Evolutionary conservation across 1,140 invertebrate species (phyloP).

Genomic region (Drosophila ficusphila): DNA sequence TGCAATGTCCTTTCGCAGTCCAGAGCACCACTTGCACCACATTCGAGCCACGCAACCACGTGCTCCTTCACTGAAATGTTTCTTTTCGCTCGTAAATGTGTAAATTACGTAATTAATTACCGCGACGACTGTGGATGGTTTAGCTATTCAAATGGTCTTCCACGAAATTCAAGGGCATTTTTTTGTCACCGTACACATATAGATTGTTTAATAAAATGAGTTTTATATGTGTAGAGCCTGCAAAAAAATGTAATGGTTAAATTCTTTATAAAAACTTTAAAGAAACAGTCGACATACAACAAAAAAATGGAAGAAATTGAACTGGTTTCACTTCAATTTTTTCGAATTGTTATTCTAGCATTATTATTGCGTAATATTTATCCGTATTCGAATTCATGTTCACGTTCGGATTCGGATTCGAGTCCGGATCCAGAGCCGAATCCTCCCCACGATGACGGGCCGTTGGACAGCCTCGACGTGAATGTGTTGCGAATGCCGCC

Average conservation of each 20-base stretch:
- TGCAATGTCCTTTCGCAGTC: constrained; percentile 23
- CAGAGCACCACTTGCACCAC: constrained; percentile 1
- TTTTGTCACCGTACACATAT: too few relatives aligned
- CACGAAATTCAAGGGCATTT: background rate
- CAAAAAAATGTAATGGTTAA: too few relatives aligned
- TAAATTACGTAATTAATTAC: constrained; percentile 79
- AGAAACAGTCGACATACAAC: too few relatives aligned
- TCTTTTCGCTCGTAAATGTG: constrained; percentile 37
- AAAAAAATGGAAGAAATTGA: too few relatives aligned
- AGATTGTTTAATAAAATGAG: too few relatives aligned
- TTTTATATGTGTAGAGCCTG: too few relatives aligned
- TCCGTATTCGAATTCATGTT: too few relatives aligned
- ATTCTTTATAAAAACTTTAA: too few relatives aligned
- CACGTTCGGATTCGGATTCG: background rate
- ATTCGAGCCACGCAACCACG: background rate
- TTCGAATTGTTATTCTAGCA: too few relatives aligned
- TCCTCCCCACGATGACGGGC: constrained; percentile 20
- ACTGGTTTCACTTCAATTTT: too few relatives aligned
- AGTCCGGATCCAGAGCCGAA: constrained; percentile 13
- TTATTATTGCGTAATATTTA: too few relatives aligned
- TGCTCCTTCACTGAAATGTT: constrained; percentile 20
- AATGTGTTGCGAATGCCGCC: constrained; percentile 35
- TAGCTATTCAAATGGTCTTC: constrained; percentile 41
- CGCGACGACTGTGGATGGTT: constrained; percentile 18
- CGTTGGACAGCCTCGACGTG: constrained; percentile 57